phyloP scores from a whole-genome alignment of 1,140 invertebrate genomes.

The Dendrolimus kikuchii region DNA sequence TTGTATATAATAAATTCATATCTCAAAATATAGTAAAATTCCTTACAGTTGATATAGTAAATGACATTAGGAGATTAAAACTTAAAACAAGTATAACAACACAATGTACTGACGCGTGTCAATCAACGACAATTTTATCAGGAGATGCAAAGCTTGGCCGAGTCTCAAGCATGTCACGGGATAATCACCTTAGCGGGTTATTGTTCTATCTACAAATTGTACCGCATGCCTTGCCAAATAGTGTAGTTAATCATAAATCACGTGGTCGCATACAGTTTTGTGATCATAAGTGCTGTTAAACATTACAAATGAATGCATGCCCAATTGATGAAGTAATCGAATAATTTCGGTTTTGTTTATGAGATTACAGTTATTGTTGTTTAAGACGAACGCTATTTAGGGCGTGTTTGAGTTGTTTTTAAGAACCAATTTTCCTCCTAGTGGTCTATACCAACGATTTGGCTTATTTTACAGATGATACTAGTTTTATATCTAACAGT shows the following conservation, averaged over 20 bases:
- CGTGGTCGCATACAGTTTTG: conserved; percentile 1
- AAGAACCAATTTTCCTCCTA: too few species aligned
- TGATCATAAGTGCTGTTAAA: neutral
- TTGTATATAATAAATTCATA: too few species aligned
- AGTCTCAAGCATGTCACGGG: conserved; percentile 23
- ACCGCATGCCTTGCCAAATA: conserved; percentile 4
- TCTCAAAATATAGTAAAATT: too few species aligned
- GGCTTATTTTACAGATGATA: too few species aligned
- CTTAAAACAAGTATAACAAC: neutral
- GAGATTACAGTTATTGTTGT: too few species aligned
- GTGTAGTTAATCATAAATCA: conserved; percentile 3
- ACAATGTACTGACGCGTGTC: conserved; percentile 9
- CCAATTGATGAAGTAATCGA: too few species aligned
- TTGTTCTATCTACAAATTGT: conserved; percentile 7
- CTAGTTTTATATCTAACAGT: too few species aligned
- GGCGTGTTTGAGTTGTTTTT: too few species aligned
- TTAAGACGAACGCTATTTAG: too few species aligned
- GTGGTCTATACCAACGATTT: too few species aligned
- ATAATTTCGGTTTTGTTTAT: too few species aligned
- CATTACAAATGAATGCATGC: neutral
- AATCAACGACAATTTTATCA: conserved; percentile 15
- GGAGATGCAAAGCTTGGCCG: conserved; percentile 16
- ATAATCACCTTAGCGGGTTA: conserved; percentile 14
- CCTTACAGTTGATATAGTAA: neutral
- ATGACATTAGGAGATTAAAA: neutral